Conservation (phyloP, 2,113 vertebrate genomes). For the Pseudorhombus dupliciocellatus region DNA sequence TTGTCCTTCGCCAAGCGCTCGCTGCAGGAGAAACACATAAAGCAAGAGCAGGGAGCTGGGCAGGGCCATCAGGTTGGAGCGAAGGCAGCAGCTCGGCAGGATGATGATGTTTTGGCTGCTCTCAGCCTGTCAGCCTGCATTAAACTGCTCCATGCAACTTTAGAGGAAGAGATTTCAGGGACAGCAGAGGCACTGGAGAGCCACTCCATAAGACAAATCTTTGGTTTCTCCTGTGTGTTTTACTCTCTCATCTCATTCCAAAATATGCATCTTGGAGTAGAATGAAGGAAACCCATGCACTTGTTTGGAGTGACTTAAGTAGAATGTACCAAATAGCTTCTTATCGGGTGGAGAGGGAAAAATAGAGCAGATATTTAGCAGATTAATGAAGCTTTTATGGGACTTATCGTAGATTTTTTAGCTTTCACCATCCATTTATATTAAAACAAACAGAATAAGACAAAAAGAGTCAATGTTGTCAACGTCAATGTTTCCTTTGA, state of each 20-base stretch:
- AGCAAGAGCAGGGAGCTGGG: slow-evolving; percentile 55
- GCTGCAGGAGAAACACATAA: slow-evolving; percentile 67
- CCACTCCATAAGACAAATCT: slow-evolving; percentile 35
- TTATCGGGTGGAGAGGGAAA: slow-evolving; percentile 1
- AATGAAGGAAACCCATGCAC: slow-evolving; percentile 27
- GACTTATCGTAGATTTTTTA: no score
- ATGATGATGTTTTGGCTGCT: slow-evolving; percentile 42
- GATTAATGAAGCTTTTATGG: not conserved
- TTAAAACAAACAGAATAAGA: no score
- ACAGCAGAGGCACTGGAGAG: slow-evolving; percentile 42
- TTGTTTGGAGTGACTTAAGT: slow-evolving; percentile 9
- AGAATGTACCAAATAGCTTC: slow-evolving; percentile 12
- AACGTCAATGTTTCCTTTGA: no score
- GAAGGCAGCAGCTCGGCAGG: slow-evolving; percentile 37
- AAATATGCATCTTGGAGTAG: not conserved
- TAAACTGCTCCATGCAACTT: slow-evolving; percentile 34
- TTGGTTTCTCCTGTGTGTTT: not conserved
- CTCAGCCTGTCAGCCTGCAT: slow-evolving; percentile 43
- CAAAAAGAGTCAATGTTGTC: no score
- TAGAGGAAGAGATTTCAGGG: slow-evolving; percentile 43
- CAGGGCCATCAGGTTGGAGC: slow-evolving; percentile 34
- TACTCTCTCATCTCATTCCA: slow-evolving; percentile 3
- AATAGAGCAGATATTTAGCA: not conserved
- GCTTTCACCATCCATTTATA: no score
- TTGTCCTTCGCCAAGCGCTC: slow-evolving; percentile 70